Conservation (phyloP, 1,140 invertebrate species). For the Hermetia illucens region DNA sequence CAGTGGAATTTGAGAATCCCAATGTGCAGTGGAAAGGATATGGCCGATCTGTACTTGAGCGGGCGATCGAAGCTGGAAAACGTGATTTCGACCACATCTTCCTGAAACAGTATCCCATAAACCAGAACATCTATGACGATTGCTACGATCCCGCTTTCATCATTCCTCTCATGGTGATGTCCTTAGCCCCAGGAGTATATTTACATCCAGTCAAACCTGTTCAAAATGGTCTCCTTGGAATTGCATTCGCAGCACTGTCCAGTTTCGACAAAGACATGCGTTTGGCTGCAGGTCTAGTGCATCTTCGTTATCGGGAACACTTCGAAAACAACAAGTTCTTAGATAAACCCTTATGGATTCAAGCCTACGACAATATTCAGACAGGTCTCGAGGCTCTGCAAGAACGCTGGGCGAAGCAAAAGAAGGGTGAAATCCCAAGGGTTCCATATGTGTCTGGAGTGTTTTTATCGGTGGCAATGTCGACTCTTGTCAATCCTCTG, state of each 20-base stretch:
- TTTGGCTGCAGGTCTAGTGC: constrained; percentile 40
- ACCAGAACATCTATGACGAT: constrained; percentile 17
- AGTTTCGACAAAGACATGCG: constrained; percentile 40
- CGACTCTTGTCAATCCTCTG: constrained; percentile 41
- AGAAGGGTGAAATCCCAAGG: constrained; percentile 30
- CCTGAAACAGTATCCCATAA: constrained; percentile 18
- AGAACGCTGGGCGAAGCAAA: constrained; percentile 17
- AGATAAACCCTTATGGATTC: constrained; percentile 32
- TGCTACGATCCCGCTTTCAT: constrained; percentile 58
- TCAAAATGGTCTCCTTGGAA: constrained; percentile 41
- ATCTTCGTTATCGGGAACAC: constrained; percentile 42
- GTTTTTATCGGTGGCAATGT: constrained; percentile 46
- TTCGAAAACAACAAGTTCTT: constrained; percentile 29
- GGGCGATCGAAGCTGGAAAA: constrained; percentile 14
- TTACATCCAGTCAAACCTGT: constrained; percentile 45
- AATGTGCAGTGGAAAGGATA: constrained; percentile 9
- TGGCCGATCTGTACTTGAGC: constrained; percentile 19
- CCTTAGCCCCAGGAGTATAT: constrained; percentile 38
- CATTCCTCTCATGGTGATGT: constrained; percentile 45
- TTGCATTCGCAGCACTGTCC: constrained; percentile 41
- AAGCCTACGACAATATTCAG: constrained; percentile 33
- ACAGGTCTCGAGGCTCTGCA: constrained; percentile 31
- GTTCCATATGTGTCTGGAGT: constrained; percentile 42
- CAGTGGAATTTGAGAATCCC: constrained; percentile 15
- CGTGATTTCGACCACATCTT: constrained; percentile 8